Conservation (phyloP, 2,113 vertebrate genomes). For the Casuarius casuarius region DNA sequence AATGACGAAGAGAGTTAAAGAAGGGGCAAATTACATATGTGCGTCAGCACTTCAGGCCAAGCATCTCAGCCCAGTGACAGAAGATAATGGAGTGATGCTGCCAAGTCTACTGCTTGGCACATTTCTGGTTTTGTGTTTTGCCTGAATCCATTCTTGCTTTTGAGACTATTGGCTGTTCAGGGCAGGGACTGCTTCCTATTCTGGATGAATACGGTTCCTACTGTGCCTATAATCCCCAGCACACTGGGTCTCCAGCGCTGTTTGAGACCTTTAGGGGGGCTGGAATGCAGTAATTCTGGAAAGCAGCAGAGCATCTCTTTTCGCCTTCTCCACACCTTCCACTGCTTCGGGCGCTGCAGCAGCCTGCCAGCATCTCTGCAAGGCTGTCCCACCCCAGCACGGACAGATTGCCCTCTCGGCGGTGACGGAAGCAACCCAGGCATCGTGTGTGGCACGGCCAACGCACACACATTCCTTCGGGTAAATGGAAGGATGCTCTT, state of each 20-base stretch:
- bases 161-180: background rate
- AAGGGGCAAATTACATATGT: slow-evolving; percentile 42
- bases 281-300: slow-evolving; percentile 16
- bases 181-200: slow-evolving; percentile 21
- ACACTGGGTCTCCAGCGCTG: background rate
- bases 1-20: background rate
- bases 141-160: slow-evolving; percentile 28
- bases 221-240: background rate
- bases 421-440: background rate
- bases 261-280: background rate
- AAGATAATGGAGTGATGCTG: slow-evolving; percentile 63
- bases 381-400: background rate
- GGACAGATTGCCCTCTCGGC: background rate
- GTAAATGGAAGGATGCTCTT: background rate
- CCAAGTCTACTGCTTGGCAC: slow-evolving; percentile 65
- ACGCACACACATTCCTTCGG: background rate
- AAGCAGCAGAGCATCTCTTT: slow-evolving; percentile 26
- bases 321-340: background rate
- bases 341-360: background rate
- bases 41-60: slow-evolving; percentile 21
- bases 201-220: slow-evolving; percentile 28
- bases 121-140: background rate
- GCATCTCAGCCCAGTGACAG: background rate
- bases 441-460: background rate
- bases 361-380: background rate